phyloP scores from a whole-genome alignment of 1,140 invertebrate species.

The Drosophila biarmipes region DNA sequence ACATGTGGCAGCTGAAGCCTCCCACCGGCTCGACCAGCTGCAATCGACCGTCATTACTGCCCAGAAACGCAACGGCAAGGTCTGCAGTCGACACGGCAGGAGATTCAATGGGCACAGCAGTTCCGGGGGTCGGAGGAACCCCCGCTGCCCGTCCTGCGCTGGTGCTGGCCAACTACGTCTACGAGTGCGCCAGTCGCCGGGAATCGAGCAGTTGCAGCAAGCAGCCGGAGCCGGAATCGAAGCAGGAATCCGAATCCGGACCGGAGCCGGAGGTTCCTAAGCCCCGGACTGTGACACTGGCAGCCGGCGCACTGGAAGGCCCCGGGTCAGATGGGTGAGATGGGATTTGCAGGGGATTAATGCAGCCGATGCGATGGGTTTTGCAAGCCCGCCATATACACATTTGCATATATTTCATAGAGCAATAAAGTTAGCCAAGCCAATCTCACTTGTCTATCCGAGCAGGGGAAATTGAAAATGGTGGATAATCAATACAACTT shows the following conservation, averaged over 20 bases:
- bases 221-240: slow-evolving; percentile 7
- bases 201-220: slow-evolving; percentile 14
- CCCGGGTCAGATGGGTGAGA: slow-evolving; percentile 4
- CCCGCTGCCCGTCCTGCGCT: slow-evolving; percentile 11
- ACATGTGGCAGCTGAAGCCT: slow-evolving; percentile 52
- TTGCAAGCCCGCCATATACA: neutral
- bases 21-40: slow-evolving; percentile 31
- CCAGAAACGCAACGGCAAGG: slow-evolving; percentile 8
- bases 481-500: no score
- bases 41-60: slow-evolving; percentile 23
- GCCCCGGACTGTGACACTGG: slow-evolving; percentile 9
- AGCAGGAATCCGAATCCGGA: slow-evolving; percentile 21
- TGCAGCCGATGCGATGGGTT: neutral
- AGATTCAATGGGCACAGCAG: neutral
- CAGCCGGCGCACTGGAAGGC: slow-evolving; percentile 4
- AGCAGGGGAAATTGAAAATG: no score
- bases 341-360: neutral
- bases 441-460: no score
- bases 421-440: slow-evolving; percentile 17
- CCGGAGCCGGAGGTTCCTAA: slow-evolving; percentile 15
- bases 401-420: slow-evolving; percentile 9
- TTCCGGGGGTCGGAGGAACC: neutral
- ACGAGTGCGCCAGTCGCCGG: slow-evolving; percentile 48
- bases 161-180: slow-evolving; percentile 44
- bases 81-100: slow-evolving; percentile 10